Evolutionary conservation across 2,797 vertebrate species (phyloP), one percentile per base, ranked within the genome.

Genomic region (Okamejei kenojei): DNA sequence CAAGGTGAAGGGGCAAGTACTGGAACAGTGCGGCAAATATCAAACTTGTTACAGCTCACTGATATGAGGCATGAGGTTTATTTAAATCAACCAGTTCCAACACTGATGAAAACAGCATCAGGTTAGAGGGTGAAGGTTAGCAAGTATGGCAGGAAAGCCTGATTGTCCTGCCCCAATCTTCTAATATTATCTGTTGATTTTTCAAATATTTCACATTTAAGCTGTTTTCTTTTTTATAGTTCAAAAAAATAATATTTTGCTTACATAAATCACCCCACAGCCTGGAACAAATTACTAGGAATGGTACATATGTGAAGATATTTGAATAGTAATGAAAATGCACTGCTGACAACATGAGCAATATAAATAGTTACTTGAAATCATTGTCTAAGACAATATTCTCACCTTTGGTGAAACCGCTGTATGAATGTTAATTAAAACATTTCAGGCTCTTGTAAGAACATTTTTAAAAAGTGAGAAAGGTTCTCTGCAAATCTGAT

Each of bases 361-460:
- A 29, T 54, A 74, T 11, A 15, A 29, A 26, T 45, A 8, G 35
- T 23, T 74, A 15, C n/a, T 88, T 65, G n/a, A 54, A 74, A 71
- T 76, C 90, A 45, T 29, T 71, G n/a, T 7, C 32, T 92, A 92
- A 17, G 73, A 71, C 23, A 76, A 76, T 13, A 45, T 92, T 92
- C 71, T 38, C 38, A 17, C 71, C 73, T 32, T 73, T 71, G 35
- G 8, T 19, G 68, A 90, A 73, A 73, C 7, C 26, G 76, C 13
- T 76, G 90, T 76, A 17, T 29, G 5, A 8, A 76, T 76, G 71
- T 76, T 74, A 92, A 45, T 92, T 92, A 76, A 92, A 92, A 15
- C 21, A 54, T 74, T 91, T 91, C 19, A 26, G 35, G 0, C 73
- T 76, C 71, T 45, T 29, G 71, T 45, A 92, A n/a, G 90, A 54